phyloP scores from a whole-genome alignment of 2,888 invertebrate genomes.

The Boloria selene region DNA sequence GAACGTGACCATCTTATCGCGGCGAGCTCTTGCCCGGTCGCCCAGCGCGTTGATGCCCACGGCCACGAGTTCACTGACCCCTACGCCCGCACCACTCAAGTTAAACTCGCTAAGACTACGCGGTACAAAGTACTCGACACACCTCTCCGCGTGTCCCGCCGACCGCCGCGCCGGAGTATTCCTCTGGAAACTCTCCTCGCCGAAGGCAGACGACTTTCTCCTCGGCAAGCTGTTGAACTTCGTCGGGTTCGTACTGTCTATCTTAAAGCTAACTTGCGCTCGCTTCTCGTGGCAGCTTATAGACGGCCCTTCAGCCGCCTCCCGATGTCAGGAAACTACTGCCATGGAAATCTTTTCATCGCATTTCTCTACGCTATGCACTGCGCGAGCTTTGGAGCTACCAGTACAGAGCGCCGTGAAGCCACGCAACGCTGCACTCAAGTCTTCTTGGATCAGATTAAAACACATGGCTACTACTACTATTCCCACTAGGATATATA shows the following conservation, averaged over 20 bases:
- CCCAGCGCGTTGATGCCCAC: slow-evolving; percentile 41
- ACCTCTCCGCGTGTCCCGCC: slow-evolving; percentile 82
- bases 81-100: slow-evolving; percentile 84
- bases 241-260: slow-evolving; percentile 68
- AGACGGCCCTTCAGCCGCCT: slow-evolving; percentile 62
- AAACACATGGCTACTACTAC: slow-evolving; percentile 94
- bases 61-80: slow-evolving; percentile 56
- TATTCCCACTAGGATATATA: slow-evolving; percentile 92
- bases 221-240: slow-evolving; percentile 83
- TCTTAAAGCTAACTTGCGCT: slow-evolving; percentile 63
- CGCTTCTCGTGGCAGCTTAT: slow-evolving; percentile 56
- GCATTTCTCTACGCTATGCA: slow-evolving; percentile 73
- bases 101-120: slow-evolving; percentile 93
- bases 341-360: slow-evolving; percentile 79
- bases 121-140: slow-evolving; percentile 92
- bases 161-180: slow-evolving; percentile 84
- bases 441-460: slow-evolving; percentile 91
- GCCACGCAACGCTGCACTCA: slow-evolving; percentile 59
- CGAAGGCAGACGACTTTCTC: slow-evolving; percentile 61
- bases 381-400: slow-evolving; percentile 56
- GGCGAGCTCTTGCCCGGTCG: slow-evolving; percentile 39
- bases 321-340: slow-evolving; percentile 82
- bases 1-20: slow-evolving; percentile 48
- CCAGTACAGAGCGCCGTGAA: slow-evolving; percentile 56
- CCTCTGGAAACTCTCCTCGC: slow-evolving; percentile 83